Evolutionary conservation across 1,140 invertebrate species (phyloP).

Genomic region (Pemphigus obesinymphae): DNA sequence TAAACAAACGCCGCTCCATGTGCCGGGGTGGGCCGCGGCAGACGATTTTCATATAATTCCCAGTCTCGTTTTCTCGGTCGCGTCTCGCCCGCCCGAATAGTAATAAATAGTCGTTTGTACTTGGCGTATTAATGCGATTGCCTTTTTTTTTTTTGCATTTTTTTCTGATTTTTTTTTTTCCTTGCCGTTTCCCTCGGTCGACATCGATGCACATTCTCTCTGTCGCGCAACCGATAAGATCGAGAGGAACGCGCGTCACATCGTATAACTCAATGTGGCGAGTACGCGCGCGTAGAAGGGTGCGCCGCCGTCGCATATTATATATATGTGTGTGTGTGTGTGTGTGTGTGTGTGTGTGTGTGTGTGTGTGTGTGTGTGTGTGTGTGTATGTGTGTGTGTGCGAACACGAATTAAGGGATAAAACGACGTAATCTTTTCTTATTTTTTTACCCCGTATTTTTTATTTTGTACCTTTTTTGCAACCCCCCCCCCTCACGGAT

Average conservation of each 20-base stretch:
- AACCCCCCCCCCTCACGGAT: too few relatives aligned
- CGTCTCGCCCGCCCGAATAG: slow-evolving; percentile 22
- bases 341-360: neutral
- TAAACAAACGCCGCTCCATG: slow-evolving; percentile 38
- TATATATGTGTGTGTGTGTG: neutral
- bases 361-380: neutral
- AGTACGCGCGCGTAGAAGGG: neutral
- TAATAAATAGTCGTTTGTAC: slow-evolving; percentile 42
- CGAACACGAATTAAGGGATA: slow-evolving; percentile 36
- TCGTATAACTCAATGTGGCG: slow-evolving; percentile 23
- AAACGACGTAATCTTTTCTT: slow-evolving; percentile 23
- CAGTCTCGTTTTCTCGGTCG: slow-evolving; percentile 26
- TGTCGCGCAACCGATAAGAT: slow-evolving; percentile 2
- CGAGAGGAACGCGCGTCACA: slow-evolving; percentile 26
- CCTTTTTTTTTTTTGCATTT: neutral
- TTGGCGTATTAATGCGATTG: slow-evolving; percentile 42
- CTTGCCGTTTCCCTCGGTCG: neutral
- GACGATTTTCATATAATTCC: slow-evolving; percentile 36
- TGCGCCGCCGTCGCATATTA: neutral
- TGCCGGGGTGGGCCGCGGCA: neutral
- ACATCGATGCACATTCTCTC: slow-evolving; percentile 18
- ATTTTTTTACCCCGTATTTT: neutral
- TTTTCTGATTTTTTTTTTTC: neutral
- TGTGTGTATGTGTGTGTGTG: neutral
- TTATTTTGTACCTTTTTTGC: too few relatives aligned